Evolutionary conservation across 2,797 vertebrate genomes (phyloP).

Genomic region (Halcyon badia): DNA sequence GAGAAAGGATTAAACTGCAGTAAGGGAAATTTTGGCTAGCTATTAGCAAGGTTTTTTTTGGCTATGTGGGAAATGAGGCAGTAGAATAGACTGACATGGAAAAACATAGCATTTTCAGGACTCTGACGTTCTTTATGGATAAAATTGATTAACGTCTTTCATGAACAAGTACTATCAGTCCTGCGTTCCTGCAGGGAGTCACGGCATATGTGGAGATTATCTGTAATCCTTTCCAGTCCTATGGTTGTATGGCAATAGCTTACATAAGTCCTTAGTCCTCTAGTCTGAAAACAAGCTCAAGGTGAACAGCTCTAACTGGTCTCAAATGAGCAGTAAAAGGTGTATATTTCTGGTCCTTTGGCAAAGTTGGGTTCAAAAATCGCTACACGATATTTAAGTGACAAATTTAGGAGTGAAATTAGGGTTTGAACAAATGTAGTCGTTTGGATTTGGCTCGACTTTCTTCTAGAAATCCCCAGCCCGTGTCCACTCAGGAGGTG

Average conservation of each 20-base stretch:
- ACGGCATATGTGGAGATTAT: neutral
- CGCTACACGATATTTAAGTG: neutral
- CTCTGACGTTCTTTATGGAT: neutral
- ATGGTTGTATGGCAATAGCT: neutral
- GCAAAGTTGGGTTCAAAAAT: neutral
- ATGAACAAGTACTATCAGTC: neutral
- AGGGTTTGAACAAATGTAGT: neutral
- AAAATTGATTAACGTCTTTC: neutral
- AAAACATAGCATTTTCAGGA: accelerated
- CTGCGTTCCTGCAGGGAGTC: neutral
- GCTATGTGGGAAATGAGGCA: neutral
- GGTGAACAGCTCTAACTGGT: neutral
- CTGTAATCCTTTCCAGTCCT: neutral
- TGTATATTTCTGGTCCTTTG: neutral
- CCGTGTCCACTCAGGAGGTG: accelerated
- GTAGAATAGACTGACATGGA: neutral
- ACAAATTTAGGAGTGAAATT: neutral
- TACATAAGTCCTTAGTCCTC: neutral
- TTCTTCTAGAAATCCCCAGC: neutral
- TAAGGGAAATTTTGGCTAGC: neutral
- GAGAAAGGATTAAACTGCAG: neutral
- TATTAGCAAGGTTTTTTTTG: neutral
- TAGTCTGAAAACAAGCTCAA: neutral
- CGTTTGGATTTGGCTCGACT: neutral
- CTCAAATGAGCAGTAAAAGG: neutral